Conservation (phyloP, 2,797 vertebrate species). For the Crocodylus rhombifer region DNA sequence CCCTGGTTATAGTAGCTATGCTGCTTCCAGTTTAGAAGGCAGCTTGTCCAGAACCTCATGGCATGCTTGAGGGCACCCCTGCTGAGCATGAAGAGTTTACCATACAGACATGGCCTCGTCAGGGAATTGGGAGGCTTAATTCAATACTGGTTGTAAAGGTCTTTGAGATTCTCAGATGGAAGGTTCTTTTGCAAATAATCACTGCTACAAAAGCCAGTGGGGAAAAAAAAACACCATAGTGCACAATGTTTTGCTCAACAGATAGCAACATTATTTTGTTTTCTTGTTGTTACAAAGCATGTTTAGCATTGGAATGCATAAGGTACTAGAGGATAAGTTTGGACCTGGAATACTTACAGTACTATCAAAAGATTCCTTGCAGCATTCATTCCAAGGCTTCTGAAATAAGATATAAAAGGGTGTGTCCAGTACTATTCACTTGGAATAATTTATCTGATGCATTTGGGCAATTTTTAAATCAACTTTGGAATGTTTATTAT, state of each 20-base stretch:
- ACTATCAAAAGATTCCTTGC: background rate
- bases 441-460: slow-evolving; percentile 30
- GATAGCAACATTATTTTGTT: fast-evolving
- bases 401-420: slow-evolving; percentile 1
- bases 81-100: no score
- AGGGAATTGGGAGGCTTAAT: background rate
- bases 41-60: no score
- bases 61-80: no score
- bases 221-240: background rate
- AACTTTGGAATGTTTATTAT: background rate
- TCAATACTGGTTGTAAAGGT: background rate
- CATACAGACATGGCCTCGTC: no score
- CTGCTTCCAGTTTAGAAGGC: no score
- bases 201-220: background rate
- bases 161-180: background rate
- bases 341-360: background rate
- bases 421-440: background rate
- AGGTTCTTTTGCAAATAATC: background rate
- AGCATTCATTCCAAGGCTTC: background rate
- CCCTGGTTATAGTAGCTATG: no score
- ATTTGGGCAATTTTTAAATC: background rate
- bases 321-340: background rate
- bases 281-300: background rate
- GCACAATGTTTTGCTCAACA: background rate
- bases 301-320: background rate